Evolutionary conservation across 2,888 invertebrate species (phyloP), one percentile per base, ranked within the genome.

Genomic region (Branchellion lobata): DNA sequence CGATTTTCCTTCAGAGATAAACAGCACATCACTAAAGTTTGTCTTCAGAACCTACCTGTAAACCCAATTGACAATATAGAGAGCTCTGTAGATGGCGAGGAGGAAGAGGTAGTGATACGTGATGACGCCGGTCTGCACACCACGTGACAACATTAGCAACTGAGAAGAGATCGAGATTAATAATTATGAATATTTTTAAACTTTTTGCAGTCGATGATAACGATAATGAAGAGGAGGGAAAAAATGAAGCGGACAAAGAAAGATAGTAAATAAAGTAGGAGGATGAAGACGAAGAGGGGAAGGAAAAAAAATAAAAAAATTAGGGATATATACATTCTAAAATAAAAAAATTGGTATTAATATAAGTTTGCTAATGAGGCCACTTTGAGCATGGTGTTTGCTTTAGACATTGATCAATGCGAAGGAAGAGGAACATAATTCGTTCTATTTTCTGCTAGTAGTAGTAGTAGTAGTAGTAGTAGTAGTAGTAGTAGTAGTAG

Each of bases 51-150:
- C 61, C 5, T 5, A n/a, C 61, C 61, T 94, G 83, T 87, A 88
- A 84, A 96, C 91, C 97, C 96, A 96, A 89, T 96, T 96, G 82
- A 96, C 89, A 83, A 97, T 91, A 89, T 97, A 97, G 47, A 97
- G 90, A 92, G 89, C 97, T 72, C 89, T 84, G 85, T 89, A 89
- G 8, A 86, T 85, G 76, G 89, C 89, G 31, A 90, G 86, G 68
- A 81, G 80, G 85, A 90, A 90, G 83, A 90, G 86, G 83, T 90
- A 90, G 83, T 90, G 90, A 79, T 86, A 86, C 33, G 90, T 99
- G 88, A 99, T 99, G 86, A 96, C 97, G 89, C 99, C 99, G n/a
- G 99, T 99, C 89, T 99, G 98, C 24, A 89, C 89, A 36, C 97
- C 98, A 89, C 89, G 89, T 82, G 95, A 96, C 68, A 99, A 96